Base-by-base conservation (phyloP, 2,888 invertebrate species). In the Eupithecia abbreviata region DNA sequence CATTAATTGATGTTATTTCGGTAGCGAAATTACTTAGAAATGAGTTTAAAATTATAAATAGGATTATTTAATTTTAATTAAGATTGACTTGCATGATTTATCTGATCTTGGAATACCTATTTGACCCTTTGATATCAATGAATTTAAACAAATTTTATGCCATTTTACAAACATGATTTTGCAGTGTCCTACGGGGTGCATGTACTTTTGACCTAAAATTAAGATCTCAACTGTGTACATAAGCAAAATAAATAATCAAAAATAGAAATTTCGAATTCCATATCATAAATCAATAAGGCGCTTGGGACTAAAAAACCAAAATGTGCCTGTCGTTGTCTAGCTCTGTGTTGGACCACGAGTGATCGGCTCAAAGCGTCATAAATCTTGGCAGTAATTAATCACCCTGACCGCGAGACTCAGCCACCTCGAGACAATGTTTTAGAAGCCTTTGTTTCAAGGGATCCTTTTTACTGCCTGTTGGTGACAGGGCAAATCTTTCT, bases 351-450 rank as follows among this genome's bases (percentile, higher is more conserved):
- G 83, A 84, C 82, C 83, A 80, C 84, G 82, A 81, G 79, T 84
- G 86, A 88, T 88, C 88, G 85, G 84, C 84, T 85, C 83, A 83
- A 85, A 79, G 81, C 83, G 83, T 89, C 88, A 89, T 90, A 90
- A 90, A 90, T 90, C 90, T 90, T 82, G 73, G 71, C 76, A 72
- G 85, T 87, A 89, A 90, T 90, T 90, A 90, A 90, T 90, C 90
- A 89, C 79, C 75, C 83, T 83, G 86, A 85, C 85, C 82, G 86
- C 82, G 82, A 62, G 30, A 72, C 78, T 77, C 79, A 80, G 84
- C 80, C 82, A 83, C 82, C 81, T 82, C 78, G 79, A 82, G 82
- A 85, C 83, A 84, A 81, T 81, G 83, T 85, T 85, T 84, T 85
- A 74, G 76, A 66, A 58, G 68, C 76, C 72, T 62, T 76, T 76